Percentiles rank a stretch among this genome's conserved stretches.
Conservation (phyloP, 2,113 vertebrate genomes). For the Oceanodroma tethys region DNA sequence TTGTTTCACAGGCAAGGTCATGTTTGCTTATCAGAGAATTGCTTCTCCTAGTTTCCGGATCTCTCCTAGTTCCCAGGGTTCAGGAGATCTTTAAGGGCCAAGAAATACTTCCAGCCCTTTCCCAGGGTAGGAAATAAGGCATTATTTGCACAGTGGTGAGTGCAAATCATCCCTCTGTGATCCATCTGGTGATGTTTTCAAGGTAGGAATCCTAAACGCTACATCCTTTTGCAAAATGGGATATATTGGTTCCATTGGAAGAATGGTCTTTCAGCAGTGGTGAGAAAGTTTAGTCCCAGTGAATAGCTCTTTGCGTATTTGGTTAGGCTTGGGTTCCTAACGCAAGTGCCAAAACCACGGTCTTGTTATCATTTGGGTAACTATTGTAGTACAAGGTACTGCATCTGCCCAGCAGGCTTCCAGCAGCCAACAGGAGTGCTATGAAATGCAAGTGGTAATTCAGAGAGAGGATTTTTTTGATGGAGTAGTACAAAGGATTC, state of each 20-base stretch:
- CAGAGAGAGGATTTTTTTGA: neutral
- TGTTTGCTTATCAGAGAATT: conserved; percentile 4
- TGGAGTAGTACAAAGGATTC: neutral
- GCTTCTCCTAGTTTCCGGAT: neutral
- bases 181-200: neutral
- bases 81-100: neutral
- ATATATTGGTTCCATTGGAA: neutral
- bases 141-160: neutral
- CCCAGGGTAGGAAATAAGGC: neutral
- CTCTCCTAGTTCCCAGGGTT: neutral
- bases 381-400: neutral
- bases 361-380: neutral
- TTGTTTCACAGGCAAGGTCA: conserved; percentile 1
- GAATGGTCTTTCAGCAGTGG: neutral
- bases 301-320: neutral
- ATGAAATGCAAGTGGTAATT: neutral
- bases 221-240: neutral
- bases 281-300: neutral
- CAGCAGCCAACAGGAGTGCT: neutral
- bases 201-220: neutral
- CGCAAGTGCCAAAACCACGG: neutral
- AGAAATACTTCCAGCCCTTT: neutral
- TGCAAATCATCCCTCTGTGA: neutral
- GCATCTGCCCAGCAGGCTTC: neutral
- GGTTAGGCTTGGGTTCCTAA: neutral